Evolutionary conservation across 1,140 invertebrate genomes (phyloP).

Genomic region (Bemisia tabaci): DNA sequence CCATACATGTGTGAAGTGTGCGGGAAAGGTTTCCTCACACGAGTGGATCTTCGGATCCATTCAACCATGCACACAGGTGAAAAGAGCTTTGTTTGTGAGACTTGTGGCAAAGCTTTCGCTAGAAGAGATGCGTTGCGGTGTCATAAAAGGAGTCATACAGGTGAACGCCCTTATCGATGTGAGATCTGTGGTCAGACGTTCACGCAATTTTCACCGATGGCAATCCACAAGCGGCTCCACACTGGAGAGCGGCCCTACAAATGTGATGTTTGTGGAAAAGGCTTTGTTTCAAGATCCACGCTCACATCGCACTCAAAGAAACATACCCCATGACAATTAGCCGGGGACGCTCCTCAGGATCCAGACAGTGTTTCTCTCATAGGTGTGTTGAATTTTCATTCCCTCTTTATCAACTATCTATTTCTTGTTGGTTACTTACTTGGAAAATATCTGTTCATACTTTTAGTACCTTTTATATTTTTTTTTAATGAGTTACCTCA

Average conservation of each 20-base stretch:
- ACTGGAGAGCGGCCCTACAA: constrained; percentile 47
- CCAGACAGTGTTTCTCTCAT: no score
- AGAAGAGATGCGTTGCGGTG: constrained; percentile 23
- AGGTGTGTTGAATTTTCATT: no score
- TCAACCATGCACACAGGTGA: constrained; percentile 45
- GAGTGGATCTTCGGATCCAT: constrained; percentile 35
- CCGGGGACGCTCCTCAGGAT: not conserved
- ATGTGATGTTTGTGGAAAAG: constrained; percentile 59
- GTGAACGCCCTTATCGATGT: constrained; percentile 5
- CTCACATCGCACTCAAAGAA: not conserved
- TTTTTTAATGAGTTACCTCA: no score
- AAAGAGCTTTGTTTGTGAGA: constrained; percentile 48
- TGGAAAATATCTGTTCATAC: no score
- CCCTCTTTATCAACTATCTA: no score
- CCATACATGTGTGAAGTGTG: constrained; percentile 34
- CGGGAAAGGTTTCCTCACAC: constrained; percentile 33
- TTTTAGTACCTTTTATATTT: no score
- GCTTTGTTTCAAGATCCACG: constrained; percentile 34
- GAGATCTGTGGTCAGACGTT: constrained; percentile 6
- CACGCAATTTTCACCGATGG: constrained; percentile 14
- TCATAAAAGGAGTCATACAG: constrained; percentile 6
- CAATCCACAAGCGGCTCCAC: constrained; percentile 25
- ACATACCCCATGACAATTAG: not conserved
- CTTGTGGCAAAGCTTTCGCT: constrained; percentile 51
- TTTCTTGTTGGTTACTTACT: no score